Evolutionary conservation across 2,797 vertebrate genomes (phyloP).

Genomic region (Acestrorhynchus altus): DNA sequence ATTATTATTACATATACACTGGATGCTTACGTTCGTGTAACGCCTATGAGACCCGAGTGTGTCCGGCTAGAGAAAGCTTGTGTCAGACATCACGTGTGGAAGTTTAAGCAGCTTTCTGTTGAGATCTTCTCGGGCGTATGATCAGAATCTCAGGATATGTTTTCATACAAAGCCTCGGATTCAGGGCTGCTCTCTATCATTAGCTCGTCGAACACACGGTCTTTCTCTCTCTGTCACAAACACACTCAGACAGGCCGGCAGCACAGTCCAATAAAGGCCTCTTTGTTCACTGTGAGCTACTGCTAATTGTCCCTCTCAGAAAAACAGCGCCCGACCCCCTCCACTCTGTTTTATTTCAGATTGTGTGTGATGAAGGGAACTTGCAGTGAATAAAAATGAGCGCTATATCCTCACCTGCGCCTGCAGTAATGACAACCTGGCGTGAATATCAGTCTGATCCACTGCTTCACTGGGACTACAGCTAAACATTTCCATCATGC

Average conservation of each 20-base stretch:
- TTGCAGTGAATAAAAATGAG: conserved; percentile 9
- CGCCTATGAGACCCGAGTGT: too few relatives aligned
- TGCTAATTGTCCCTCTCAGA: conserved; percentile 71
- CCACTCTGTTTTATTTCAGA: conserved; percentile 6
- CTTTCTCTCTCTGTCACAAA: conserved; percentile 48
- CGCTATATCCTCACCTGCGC: conserved; percentile 54
- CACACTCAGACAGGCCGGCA: conserved; percentile 51
- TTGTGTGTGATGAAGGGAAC: conserved; percentile 21
- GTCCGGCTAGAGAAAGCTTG: too few relatives aligned
- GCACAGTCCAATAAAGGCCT: conserved; percentile 65
- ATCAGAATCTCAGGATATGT: conserved; percentile 71
- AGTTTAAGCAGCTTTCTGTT: conserved; percentile 58
- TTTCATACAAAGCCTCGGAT: conserved; percentile 72
- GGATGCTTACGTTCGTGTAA: too few relatives aligned
- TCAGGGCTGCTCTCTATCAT: conserved; percentile 57
- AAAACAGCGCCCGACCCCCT: conserved; percentile 40
- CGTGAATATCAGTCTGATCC: neutral
- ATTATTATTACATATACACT: too few relatives aligned
- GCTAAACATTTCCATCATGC: too few relatives aligned
- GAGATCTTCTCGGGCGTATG: conserved; percentile 61
- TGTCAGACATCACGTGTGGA: conserved; percentile 49
- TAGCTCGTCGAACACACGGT: neutral
- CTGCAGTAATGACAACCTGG: conserved; percentile 14
- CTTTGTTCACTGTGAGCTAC: conserved; percentile 71
- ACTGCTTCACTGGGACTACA: neutral